Conservation (phyloP, 2,797 vertebrate species). For the Nasua narica region DNA sequence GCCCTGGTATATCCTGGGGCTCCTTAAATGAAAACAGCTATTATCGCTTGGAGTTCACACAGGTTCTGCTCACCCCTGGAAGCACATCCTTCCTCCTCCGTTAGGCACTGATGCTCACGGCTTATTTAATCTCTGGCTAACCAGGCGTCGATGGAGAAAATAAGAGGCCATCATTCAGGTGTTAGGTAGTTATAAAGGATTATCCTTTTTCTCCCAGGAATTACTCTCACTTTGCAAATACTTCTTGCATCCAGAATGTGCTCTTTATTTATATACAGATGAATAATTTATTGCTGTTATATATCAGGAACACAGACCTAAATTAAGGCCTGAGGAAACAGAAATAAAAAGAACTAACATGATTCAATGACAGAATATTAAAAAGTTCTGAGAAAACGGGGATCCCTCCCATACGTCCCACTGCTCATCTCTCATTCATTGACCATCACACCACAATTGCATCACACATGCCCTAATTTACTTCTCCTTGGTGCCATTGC, state of each 20-base stretch:
- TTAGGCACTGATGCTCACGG: not conserved
- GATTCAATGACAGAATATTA: slow-evolving; percentile 60
- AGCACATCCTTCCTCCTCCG: not conserved
- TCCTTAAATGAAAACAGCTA: not conserved
- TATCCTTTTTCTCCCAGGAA: slow-evolving; percentile 38
- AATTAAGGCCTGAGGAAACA: slow-evolving; percentile 46
- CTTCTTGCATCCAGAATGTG: slow-evolving; percentile 1
- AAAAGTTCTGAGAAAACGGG: slow-evolving; percentile 40
- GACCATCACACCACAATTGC: slow-evolving; percentile 6
- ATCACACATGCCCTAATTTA: not conserved
- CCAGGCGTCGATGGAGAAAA: not conserved
- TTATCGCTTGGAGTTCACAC: not conserved
- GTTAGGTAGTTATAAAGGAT: not conserved
- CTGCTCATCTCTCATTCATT: not conserved
- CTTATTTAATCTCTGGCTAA: not conserved
- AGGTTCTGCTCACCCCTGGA: not conserved
- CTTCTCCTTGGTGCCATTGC: not conserved
- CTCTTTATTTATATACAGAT: slow-evolving; percentile 64
- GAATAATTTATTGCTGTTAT: slow-evolving; percentile 64
- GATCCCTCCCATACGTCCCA: not conserved
- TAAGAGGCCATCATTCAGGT: not conserved
- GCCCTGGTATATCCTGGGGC: not conserved
- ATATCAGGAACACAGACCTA: slow-evolving; percentile 52
- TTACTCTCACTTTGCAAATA: slow-evolving; percentile 49
- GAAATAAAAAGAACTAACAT: slow-evolving; percentile 41